These are phyloP conservation scores for Piscicola geometra DNA, from an alignment of 2,888 invertebrate species.

Conservation along the genomic window DNA sequence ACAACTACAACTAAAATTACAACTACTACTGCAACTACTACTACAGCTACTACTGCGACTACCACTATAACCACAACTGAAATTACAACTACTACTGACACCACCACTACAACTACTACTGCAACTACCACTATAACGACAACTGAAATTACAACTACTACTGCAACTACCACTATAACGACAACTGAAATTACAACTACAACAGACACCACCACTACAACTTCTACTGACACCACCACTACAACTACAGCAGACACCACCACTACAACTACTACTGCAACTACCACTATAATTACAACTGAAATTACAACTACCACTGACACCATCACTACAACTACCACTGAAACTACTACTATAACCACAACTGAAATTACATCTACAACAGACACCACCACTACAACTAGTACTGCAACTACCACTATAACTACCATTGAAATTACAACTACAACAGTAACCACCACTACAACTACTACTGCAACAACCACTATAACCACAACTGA, in stretches of 20 bases:
- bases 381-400: no score
- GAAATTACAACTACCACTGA: not conserved
- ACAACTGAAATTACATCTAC: constrained; percentile 5
- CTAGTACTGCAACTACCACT: not conserved
- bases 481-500: not conserved
- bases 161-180: not conserved
- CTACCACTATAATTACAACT: not conserved
- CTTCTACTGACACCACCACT: not conserved
- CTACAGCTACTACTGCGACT: not conserved
- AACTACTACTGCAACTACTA: not conserved
- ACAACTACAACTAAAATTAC: not conserved
- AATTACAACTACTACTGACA: not conserved
- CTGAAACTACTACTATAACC: constrained; percentile 2
- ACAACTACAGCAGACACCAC: not conserved
- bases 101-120: not conserved
- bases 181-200: constrained; percentile 4
- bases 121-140: not conserved
- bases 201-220: not conserved
- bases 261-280: not conserved
- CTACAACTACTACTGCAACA: constrained; percentile 4
- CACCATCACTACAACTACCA: constrained; percentile 11
- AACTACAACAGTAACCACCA: not conserved
- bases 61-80: not conserved
- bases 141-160: not conserved
- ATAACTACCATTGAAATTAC: not conserved